phyloP scores from a whole-genome alignment of 2,113 vertebrate genomes.

The Sisor rabdophorus region DNA sequence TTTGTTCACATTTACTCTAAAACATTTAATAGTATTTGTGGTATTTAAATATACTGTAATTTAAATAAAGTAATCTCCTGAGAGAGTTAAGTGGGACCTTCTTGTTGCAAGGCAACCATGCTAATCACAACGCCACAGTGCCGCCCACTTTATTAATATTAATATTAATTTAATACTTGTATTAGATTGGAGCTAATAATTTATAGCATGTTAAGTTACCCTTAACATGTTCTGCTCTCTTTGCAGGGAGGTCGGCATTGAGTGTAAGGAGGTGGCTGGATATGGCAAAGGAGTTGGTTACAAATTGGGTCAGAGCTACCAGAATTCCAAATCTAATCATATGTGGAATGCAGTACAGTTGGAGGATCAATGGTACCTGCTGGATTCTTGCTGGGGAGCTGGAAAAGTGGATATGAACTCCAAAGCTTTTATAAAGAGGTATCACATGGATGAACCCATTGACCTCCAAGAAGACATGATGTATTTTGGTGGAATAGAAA shows the following conservation, averaged over 20 bases:
- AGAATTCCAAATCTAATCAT: conserved; percentile 61
- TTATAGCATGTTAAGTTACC: too few relatives aligned
- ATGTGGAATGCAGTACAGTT: conserved; percentile 57
- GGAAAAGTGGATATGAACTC: conserved; percentile 57
- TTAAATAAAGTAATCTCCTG: too few relatives aligned
- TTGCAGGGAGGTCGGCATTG: conserved; percentile 56
- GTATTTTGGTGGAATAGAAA: too few relatives aligned
- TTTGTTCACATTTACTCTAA: too few relatives aligned
- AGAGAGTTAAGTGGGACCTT: too few relatives aligned
- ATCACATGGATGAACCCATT: conserved; percentile 14
- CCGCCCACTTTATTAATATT: too few relatives aligned
- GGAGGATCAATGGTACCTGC: conserved; percentile 57
- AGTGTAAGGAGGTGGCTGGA: conserved; percentile 48
- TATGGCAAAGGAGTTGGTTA: conserved; percentile 50
- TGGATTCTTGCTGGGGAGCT: conserved; percentile 64
- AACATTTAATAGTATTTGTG: neutral
- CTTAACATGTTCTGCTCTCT: neutral
- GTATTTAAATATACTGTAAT: neutral
- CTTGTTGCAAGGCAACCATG: too few relatives aligned
- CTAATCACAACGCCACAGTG: too few relatives aligned
- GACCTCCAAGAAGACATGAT: too few relatives aligned
- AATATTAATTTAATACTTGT: too few relatives aligned
- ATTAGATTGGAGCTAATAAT: neutral
- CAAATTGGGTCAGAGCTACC: conserved; percentile 28
- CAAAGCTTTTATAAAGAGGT: conserved; percentile 60